These are phyloP conservation scores for Thunnus maccoyii DNA, from an alignment of 2,113 vertebrate species.

Conservation along the genomic window DNA sequence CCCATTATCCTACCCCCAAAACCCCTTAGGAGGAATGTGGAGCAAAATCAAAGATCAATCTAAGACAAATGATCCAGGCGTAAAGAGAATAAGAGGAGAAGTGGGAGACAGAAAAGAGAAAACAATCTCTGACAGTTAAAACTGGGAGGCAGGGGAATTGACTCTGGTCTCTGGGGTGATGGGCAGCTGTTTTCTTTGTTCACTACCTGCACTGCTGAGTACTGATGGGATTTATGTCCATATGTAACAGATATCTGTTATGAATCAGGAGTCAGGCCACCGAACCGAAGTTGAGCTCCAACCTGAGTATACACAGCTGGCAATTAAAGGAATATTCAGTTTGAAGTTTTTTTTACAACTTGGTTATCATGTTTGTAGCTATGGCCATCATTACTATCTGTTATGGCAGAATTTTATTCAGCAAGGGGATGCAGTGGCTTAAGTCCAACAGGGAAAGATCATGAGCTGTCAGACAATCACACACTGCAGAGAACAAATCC, in stretches of 20 bases:
- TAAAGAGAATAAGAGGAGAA: constrained; percentile 24
- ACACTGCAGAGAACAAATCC: not conserved
- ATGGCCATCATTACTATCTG: not conserved
- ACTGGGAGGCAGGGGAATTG: constrained; percentile 40
- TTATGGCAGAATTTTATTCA: constrained; percentile 10
- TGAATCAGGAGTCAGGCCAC: constrained; percentile 31
- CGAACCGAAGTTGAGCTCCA: not conserved
- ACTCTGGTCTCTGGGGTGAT: constrained; percentile 47
- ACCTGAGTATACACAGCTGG: constrained; percentile 5
- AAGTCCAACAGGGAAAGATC: no score
- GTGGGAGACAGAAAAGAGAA: constrained; percentile 22
- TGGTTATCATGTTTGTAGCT: not conserved
- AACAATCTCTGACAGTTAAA: constrained; percentile 48
- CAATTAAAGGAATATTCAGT: not conserved
- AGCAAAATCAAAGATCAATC: constrained; percentile 53
- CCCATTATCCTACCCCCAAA: not conserved
- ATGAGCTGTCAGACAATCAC: not conserved
- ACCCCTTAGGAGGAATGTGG: constrained; percentile 34
- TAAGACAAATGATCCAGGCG: constrained; percentile 50
- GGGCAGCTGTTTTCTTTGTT: constrained; percentile 52
- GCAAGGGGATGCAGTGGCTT: not conserved
- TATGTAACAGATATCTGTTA: constrained; percentile 34
- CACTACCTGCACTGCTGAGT: constrained; percentile 13
- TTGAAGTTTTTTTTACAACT: not conserved
- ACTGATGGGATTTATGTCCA: constrained; percentile 40